Base-by-base conservation (phyloP, 2,888 invertebrate genomes). In the Lycocerus yunnanus region DNA sequence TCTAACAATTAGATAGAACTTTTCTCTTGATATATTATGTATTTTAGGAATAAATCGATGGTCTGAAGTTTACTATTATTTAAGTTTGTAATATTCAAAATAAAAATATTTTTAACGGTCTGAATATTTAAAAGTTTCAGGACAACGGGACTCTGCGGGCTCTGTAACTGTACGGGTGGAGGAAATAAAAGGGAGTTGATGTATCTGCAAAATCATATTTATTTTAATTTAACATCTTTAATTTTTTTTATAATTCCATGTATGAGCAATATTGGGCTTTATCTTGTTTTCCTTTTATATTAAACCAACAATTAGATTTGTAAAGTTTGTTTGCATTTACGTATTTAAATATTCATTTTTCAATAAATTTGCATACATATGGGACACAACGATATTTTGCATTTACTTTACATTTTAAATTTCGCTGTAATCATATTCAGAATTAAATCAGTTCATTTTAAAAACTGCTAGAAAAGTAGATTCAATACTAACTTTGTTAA, bases 361-460 rank as follows among this genome's bases (percentile, higher is more conserved):
- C 84, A 81, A 81, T 82, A 82, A 83, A 87, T 87, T 87, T 87
- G 86, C 87, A 87, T 87, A 87, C 87, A 87, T 87, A 87, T 87
- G 87, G 85, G 85, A 83, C 83, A 81, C 83, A 84, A 84, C 85
- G 85, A 86, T 87, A 86, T 85, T 86, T 85, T 82, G 86, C 86
- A 84, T 87, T 86, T 85, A 86, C 86, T 87, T 87, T 87, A 86
- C 87, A 87, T 87, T 87, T 87, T 85, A 87, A 87, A 87, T 87
- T 86, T 84, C 83, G 80, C 84, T 84, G 85, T 87, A 86, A 87
- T 87, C 86, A 86, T 86, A 87, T 87, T 87, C 86, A 83, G 84
- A 87, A 87, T 86, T 86, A 86, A 87, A 87, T 87, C 87, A 87
- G 86, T 86, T 86, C 85, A 85, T 86, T 86, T 84, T 85, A 82